Conservation (phyloP, 2,888 invertebrate species). For the Drosophila crucigera region DNA sequence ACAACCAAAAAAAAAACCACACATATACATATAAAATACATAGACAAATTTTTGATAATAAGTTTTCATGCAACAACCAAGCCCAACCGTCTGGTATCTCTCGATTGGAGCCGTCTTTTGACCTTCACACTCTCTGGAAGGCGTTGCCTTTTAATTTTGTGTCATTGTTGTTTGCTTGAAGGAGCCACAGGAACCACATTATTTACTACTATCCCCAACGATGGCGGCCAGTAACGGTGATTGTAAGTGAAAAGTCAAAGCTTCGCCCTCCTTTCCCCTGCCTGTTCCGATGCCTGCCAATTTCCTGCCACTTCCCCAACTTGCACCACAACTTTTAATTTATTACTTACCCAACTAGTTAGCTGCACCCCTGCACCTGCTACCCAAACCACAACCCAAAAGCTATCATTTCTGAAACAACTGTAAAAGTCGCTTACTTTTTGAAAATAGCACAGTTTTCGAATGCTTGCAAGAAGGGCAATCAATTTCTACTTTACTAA, state of each 20-base stretch:
- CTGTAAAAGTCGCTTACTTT: neutral
- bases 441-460: neutral
- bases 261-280: conserved; percentile 9
- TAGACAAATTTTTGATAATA: conserved; percentile 64
- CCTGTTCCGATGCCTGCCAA: conserved; percentile 17
- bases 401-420: neutral
- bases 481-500: neutral
- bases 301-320: conserved; percentile 19
- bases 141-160: conserved; percentile 29
- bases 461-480: neutral
- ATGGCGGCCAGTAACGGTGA: conserved; percentile 72
- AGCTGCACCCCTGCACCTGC: neutral
- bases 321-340: conserved; percentile 36
- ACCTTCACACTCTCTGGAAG: conserved; percentile 52
- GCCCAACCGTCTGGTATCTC: conserved; percentile 12
- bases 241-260: conserved; percentile 61
- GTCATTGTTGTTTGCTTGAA: conserved; percentile 53
- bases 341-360: conserved; percentile 35
- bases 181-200: conserved; percentile 70
- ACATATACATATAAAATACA: conserved; percentile 1
- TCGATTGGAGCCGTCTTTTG: conserved; percentile 23
- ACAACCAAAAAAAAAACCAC: conserved; percentile 38
- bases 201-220: conserved; percentile 41
- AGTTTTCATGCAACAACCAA: conserved; percentile 44
- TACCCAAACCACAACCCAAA: neutral